phyloP scores from a whole-genome alignment of 1,140 invertebrate species.

The Temnothorax curvispinosus region DNA sequence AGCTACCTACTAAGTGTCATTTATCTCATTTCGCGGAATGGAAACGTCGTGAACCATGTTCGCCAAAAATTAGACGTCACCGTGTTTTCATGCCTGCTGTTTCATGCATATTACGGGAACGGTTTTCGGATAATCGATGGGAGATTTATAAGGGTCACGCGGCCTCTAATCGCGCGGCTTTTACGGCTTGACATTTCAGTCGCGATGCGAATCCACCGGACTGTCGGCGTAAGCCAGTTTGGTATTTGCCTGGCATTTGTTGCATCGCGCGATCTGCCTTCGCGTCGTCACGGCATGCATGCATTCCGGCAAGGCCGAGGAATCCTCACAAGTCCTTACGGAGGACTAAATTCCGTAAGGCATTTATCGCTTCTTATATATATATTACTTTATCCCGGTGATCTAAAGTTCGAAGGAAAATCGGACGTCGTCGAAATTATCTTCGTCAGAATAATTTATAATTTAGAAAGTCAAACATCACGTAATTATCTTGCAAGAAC shows the following conservation, averaged over 20 bases:
- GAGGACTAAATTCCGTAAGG: not conserved
- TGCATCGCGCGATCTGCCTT: slow-evolving; percentile 55
- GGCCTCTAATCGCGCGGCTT: slow-evolving; percentile 15
- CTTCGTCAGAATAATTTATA: not conserved
- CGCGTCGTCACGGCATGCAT: slow-evolving; percentile 41
- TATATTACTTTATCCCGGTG: not conserved
- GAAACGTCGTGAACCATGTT: not conserved
- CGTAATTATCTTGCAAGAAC: not conserved
- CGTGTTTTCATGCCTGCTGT: not conserved
- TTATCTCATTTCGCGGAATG: not conserved
- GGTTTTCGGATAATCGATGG: slow-evolving; percentile 32
- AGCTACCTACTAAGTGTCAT: not conserved
- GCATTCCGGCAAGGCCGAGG: slow-evolving; percentile 55
- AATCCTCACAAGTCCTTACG: slow-evolving; percentile 68
- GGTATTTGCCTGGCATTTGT: slow-evolving; percentile 79
- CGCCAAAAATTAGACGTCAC: not conserved
- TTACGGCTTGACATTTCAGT: slow-evolving; percentile 67
- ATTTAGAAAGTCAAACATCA: not conserved
- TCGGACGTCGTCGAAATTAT: not conserved
- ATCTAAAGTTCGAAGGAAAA: not conserved
- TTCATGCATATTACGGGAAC: not conserved
- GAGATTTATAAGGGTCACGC: slow-evolving; percentile 10
- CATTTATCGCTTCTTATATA: not conserved
- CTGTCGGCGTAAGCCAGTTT: slow-evolving; percentile 64
- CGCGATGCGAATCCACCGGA: slow-evolving; percentile 29